Conservation (phyloP, 2,113 vertebrate species). For the Columbina picui region DNA sequence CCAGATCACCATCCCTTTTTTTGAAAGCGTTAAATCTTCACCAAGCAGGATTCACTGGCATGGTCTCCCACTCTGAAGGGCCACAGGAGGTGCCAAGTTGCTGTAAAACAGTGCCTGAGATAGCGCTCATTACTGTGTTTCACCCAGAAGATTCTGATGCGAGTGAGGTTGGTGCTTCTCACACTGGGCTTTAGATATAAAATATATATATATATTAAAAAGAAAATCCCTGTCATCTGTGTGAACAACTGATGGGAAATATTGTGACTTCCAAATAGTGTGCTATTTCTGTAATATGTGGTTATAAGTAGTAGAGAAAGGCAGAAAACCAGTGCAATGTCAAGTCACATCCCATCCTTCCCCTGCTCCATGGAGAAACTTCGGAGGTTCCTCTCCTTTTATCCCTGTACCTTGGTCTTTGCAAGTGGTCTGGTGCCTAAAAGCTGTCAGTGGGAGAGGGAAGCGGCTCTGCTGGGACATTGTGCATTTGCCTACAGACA, state of each 20-base stretch:
- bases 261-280: not conserved
- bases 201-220: not conserved
- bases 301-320: not conserved
- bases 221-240: not conserved
- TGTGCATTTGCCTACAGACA: not conserved
- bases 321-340: not conserved
- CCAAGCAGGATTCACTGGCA: not conserved
- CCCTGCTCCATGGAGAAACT: not conserved
- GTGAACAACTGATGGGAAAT: not conserved
- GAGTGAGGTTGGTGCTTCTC: not conserved
- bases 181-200: not conserved
- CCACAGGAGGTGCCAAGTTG: not conserved
- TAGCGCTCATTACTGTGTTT: not conserved
- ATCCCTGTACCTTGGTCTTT: not conserved
- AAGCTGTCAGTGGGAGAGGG: not conserved
- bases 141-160: not conserved
- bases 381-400: not conserved
- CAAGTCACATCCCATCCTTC: not conserved
- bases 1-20: not conserved
- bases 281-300: not conserved
- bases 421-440: not conserved
- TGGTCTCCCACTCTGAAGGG: not conserved
- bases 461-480: not conserved
- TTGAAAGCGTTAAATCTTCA: not conserved
- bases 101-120: not conserved